Percentiles rank a stretch among this genome's conserved stretches.
Evolutionary conservation across 2,113 vertebrate genomes (phyloP).

Genomic region (Cryptoleucopteryx plumbea): DNA sequence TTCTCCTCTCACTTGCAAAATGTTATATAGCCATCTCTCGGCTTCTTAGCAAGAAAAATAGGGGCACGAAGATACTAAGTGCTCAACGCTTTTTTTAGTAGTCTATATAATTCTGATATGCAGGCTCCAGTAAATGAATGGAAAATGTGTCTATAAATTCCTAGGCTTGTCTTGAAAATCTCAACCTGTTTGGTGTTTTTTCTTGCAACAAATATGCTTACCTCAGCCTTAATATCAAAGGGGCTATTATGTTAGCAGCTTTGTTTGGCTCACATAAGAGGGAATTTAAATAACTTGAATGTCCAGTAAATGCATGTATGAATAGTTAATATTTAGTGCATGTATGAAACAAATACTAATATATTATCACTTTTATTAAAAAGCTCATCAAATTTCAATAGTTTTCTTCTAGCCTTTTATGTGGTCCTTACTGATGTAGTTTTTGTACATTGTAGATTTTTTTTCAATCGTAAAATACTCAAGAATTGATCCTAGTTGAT

Average conservation of each 20-base stretch:
- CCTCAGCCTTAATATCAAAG: background rate
- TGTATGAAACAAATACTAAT: background rate
- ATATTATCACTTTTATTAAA: background rate
- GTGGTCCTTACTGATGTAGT: background rate
- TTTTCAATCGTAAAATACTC: background rate
- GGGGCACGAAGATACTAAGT: background rate
- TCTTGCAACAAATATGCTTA: background rate
- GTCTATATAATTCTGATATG: background rate
- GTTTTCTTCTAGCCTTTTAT: background rate
- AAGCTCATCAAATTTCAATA: accelerated
- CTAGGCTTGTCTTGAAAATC: background rate
- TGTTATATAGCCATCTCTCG: background rate
- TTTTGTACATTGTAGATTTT: background rate
- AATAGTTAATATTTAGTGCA: background rate
- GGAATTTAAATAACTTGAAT: background rate
- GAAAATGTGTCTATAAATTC: background rate
- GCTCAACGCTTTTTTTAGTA: background rate
- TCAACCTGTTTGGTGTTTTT: background rate
- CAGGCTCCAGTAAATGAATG: background rate
- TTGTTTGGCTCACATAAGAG: background rate
- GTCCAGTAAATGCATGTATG: background rate
- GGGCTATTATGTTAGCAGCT: background rate
- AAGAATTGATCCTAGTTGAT: background rate
- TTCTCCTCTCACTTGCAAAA: background rate
- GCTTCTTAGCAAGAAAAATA: background rate